Evolutionary conservation across 2,113 vertebrate species (phyloP), one percentile per base, ranked within the genome.

Genomic region (Cairina moschata): DNA sequence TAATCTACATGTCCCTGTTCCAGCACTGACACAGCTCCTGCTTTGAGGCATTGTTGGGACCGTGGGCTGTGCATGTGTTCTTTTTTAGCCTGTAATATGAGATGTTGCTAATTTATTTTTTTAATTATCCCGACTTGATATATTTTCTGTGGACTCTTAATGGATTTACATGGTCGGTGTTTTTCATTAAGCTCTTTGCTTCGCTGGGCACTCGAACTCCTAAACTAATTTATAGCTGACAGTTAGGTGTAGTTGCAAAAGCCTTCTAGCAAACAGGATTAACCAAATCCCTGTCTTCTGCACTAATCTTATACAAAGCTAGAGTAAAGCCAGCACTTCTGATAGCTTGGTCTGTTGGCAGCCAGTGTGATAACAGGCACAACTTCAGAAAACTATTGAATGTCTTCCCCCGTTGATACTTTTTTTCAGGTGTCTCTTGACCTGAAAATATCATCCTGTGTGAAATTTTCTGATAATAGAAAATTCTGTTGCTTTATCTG

Each of bases 271-370:
- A 93, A 92, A 96, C 1, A 0, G 44, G 72, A 96, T 96, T 97
- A 95, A 75, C 50, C 55, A 80, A 95, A 96, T 95, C 86, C 87
- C 65, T 74, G 69, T 83, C 81, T 96, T 73, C 60, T 91, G 81
- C 36, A 55, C 77, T 96, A 71, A 96, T 95, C 91, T 85, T 67
- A 32, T 36, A 66, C 79, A 84, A 66, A 79, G 91, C 83, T 74
- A 75, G 67, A 95, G 83, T 68, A 96, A 95, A 96, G 91, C 83
- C 91, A 88, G 91, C 3, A 6, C 91, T 80, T 20, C 58, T 88
- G 72, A 82, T 84, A 38, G 67, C 83, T 50, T 31, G 31, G 59
- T 42, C 69, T 85, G 60, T 46, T 6, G 11, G 66, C 79, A 86
- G 68, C 90, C 81, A 31, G 13, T 44, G 40, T 69, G 62, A 72